Evolutionary conservation across 2,797 vertebrate species (phyloP), one percentile per base, ranked within the genome.

Genomic region (Podarcis siculus): DNA sequence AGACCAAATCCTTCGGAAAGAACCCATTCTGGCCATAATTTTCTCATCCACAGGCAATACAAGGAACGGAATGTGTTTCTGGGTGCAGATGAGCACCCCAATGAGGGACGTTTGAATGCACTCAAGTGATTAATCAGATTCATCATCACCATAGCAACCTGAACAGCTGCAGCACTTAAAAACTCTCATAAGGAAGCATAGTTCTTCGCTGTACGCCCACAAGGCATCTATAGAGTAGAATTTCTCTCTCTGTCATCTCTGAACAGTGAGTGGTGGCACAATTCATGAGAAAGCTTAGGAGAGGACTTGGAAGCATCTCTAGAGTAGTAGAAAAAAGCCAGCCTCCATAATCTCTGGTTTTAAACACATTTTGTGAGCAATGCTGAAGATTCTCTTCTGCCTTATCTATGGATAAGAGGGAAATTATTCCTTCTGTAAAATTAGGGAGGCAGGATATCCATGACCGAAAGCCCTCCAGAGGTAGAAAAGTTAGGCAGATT

Each of bases 61-160:
- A n/a, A 75, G 39, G 37, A 85, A 85, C 25, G 23, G 61, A 37
- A 81, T 2, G 0, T 0, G 69, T 92, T 76, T 91, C 83, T 0
- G 1, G 72, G 84, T 90, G 88, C 45, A 55, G 86, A 86, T 23
- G 83, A 90, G 73, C 82, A 64, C 67, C 13, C 17, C 8, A 87
- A 55, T 0, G 89, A 67, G 0, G 88, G 25, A 35, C 32, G 30
- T 75, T 45, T 49, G 35, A 80, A 84, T 71, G 66, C 42, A 66
- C 83, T 77, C 71, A 88, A 89, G 81, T 13, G 0, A 67, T 91
- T 91, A 89, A 94, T 92, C 69, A 87, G 91, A 91, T 91, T 85
- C 83, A 93, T 86, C 87, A 89, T 96, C 88, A 85, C 96, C 95
- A 96, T 95, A 94, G 96, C 94, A 97, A 97, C 94, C 5, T 73